These are phyloP conservation scores for Himantopus leucocephalus DNA, from an alignment of 2,113 vertebrate species.

Conservation along the genomic window DNA sequence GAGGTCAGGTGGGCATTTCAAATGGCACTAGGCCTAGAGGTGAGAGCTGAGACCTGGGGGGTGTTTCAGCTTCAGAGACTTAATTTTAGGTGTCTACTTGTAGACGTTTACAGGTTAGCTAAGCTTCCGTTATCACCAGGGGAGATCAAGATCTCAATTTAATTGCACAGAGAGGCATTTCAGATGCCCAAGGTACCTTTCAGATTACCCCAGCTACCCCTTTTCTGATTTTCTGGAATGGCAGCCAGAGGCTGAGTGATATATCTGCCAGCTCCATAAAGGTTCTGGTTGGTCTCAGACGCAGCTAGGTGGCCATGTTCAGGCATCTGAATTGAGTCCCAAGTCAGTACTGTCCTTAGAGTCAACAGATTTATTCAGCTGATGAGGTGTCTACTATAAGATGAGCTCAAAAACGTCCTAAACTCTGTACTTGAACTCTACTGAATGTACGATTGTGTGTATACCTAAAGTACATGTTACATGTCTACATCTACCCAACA, in stretches of 20 bases:
- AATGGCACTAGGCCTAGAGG: background rate
- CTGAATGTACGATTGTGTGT: background rate
- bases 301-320: background rate
- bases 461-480: background rate
- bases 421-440: background rate
- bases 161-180: background rate
- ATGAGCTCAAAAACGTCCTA: background rate
- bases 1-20: background rate
- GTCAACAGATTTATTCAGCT: background rate
- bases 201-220: background rate
- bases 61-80: background rate
- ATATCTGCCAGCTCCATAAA: background rate
- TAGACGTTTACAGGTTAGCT: background rate
- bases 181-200: background rate
- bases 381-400: background rate
- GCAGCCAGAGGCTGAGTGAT: background rate
- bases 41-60: background rate
- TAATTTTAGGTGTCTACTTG: background rate
- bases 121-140: background rate
- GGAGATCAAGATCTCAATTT: background rate
- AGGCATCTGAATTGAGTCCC: background rate
- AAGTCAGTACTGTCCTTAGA: background rate
- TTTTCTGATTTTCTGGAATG: background rate
- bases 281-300: background rate
- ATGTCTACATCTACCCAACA: background rate